phyloP scores from a whole-genome alignment of 2,888 invertebrate species.

The Nymphalis c-album region DNA sequence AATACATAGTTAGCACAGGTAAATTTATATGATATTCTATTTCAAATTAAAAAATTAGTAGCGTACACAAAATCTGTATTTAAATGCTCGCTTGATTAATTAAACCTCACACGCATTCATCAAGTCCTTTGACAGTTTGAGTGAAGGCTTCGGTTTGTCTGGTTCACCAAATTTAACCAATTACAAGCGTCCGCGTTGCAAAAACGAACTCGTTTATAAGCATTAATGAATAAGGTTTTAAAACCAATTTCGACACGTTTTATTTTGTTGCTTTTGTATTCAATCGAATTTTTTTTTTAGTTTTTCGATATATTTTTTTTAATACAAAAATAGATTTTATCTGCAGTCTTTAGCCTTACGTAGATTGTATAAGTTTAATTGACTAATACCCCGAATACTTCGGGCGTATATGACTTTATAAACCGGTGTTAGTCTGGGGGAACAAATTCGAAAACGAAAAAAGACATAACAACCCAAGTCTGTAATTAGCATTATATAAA shows the following conservation, averaged over 20 bases:
- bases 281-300: not conserved
- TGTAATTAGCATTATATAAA: too few species aligned
- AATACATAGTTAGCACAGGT: too few species aligned
- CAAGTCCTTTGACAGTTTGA: constrained; percentile 31
- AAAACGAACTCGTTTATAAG: constrained; percentile 8
- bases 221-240: constrained; percentile 1
- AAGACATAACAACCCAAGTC: too few species aligned
- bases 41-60: not conserved
- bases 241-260: not conserved
- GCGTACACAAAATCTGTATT: constrained; percentile 17
- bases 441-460: too few species aligned
- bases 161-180: constrained; percentile 35
- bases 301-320: too few species aligned
- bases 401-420: too few species aligned
- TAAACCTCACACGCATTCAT: constrained; percentile 26
- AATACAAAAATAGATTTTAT: too few species aligned
- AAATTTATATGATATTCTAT: too few species aligned
- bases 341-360: too few species aligned
- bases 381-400: too few species aligned
- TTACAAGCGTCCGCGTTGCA: constrained; percentile 16
- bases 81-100: constrained; percentile 29
- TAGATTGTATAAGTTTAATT: too few species aligned
- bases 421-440: too few species aligned
- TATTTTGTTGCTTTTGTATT: not conserved
- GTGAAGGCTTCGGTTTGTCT: constrained; percentile 28